Percentiles rank a stretch among this genome's conserved stretches.
phyloP scores from a whole-genome alignment of 2,113 vertebrate species.

The Cinclus cinclus region DNA sequence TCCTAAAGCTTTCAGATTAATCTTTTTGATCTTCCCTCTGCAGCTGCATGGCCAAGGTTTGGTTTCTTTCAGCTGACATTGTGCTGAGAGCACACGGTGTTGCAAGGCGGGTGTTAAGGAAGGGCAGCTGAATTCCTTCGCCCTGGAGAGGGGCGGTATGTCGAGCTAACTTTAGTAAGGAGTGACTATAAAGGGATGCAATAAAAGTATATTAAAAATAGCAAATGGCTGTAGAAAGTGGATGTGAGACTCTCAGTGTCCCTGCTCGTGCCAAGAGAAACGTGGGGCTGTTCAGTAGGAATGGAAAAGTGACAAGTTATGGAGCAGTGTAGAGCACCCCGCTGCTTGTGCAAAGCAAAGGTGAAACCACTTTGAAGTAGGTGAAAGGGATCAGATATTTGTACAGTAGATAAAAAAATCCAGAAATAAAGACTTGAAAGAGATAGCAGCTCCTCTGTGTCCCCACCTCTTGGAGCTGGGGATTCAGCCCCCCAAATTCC shows the following conservation, averaged over 20 bases:
- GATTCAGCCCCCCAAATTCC: background rate
- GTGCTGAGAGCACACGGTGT: background rate
- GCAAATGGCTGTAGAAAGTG: background rate
- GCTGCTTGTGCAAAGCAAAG: background rate
- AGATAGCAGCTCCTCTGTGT: background rate
- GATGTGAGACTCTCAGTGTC: background rate
- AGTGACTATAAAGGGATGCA: background rate
- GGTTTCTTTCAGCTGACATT: conserved; percentile 12
- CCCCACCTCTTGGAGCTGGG: background rate
- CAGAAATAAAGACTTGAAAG: background rate
- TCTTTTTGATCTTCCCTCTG: background rate
- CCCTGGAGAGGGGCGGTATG: background rate
- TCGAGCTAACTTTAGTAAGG: background rate
- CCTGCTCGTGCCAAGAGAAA: background rate
- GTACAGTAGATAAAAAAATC: background rate
- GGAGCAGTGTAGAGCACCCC: background rate
- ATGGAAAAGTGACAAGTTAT: background rate
- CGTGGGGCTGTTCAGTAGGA: background rate
- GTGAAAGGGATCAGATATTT: background rate
- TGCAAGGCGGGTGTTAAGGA: background rate
- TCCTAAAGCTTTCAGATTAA: background rate
- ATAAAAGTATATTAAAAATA: background rate
- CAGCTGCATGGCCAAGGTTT: background rate
- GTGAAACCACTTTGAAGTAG: background rate
- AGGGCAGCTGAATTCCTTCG: background rate